These are phyloP conservation scores for Scopus umbretta DNA, from an alignment of 2,113 vertebrate genomes.

Conservation along the genomic window DNA sequence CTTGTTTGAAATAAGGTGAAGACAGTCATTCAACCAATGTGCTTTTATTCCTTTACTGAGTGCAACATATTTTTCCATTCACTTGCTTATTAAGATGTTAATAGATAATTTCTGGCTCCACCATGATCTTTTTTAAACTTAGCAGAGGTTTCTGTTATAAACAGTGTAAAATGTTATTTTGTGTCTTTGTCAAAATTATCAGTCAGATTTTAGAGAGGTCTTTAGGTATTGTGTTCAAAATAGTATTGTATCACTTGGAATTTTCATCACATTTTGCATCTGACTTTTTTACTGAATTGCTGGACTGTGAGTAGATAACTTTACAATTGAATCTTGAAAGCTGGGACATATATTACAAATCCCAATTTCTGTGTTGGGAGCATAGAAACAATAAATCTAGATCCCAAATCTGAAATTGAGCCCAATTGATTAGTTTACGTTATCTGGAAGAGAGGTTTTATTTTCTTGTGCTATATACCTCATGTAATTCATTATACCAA, in stretches of 20 bases:
- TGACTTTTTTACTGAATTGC: neutral
- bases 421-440: neutral
- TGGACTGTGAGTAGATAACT: neutral
- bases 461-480: neutral
- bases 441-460: neutral
- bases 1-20: neutral
- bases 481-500: neutral
- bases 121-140: neutral
- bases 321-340: neutral
- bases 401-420: neutral
- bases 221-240: neutral
- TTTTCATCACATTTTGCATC: neutral
- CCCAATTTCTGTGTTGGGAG: neutral
- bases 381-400: neutral
- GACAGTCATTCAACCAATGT: neutral
- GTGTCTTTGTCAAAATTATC: neutral
- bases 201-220: neutral
- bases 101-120: neutral
- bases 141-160: neutral
- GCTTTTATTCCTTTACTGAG: neutral
- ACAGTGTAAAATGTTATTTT: neutral
- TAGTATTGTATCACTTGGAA: neutral
- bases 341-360: neutral
- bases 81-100: neutral
- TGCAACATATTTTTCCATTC: neutral